These are phyloP conservation scores for Hemaris fuciformis DNA, from an alignment of 2,888 invertebrate species.

Conservation along the genomic window DNA sequence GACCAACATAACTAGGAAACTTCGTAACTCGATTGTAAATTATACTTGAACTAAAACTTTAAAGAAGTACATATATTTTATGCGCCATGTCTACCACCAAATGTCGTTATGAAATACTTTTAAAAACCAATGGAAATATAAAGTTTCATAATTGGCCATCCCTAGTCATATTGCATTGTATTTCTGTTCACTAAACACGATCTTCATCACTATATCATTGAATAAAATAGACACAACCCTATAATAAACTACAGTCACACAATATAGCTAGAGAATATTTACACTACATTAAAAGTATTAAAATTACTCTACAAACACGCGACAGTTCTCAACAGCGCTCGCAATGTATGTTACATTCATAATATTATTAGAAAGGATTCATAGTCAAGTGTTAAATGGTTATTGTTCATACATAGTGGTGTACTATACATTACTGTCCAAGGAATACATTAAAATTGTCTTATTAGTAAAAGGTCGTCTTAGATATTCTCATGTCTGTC, in stretches of 20 bases:
- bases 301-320: conserved; percentile 2
- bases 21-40: too few relatives aligned
- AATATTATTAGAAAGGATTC: too few relatives aligned
- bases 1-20: too few relatives aligned
- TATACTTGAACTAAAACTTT: too few relatives aligned
- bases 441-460: background rate
- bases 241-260: background rate
- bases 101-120: too few relatives aligned
- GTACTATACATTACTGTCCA: background rate
- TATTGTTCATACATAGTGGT: too few relatives aligned
- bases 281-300: background rate
- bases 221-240: background rate
- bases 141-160: too few relatives aligned
- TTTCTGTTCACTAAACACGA: background rate
- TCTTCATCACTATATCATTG: background rate
- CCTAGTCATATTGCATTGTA: too few relatives aligned
- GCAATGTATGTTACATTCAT: too few relatives aligned
- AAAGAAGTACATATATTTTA: too few relatives aligned
- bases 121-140: background rate
- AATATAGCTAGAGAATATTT: background rate
- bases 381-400: too few relatives aligned
- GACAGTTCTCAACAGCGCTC: background rate
- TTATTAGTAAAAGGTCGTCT: background rate
- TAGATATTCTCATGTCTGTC: background rate
- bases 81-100: too few relatives aligned